Evolutionary conservation across 2,888 invertebrate genomes (phyloP), one percentile per base, ranked within the genome.

Genomic region (Lamellibrachia satsuma): DNA sequence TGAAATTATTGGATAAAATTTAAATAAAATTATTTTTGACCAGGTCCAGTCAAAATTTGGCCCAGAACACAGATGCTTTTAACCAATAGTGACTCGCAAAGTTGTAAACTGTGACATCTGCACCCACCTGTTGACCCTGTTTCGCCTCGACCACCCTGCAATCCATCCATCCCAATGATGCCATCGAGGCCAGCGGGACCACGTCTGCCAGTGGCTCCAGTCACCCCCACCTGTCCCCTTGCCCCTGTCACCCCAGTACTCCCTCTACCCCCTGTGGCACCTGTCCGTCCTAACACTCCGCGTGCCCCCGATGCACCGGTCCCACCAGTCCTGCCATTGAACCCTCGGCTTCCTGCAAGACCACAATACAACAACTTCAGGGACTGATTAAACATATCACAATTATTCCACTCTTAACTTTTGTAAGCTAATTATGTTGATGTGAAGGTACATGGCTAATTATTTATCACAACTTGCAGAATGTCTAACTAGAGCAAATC

Each of bases 161-260:
- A 52, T 55, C 93, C 93, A 7, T 91, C 92, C 15, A 90, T n/a
- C 27, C 94, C 94, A 92, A 92, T 92, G 9, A 22, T 51, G 52
- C 94, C 94, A 57, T 92, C 92, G 7, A 55, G 6, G 27, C 93
- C 93, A 15, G 60, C 92, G 9, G 91, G 90, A 60, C 94, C 94
- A n/a, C 92, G 57, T 9, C 22, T 51, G 55, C 94, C 94, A 90
- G 91, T 91, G 11, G 92, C 52, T 51, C 93, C 93, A 90, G 92
- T 91, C 9, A 57, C 6, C 9, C 93, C 93, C 39, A 91, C n/a
- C 22, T 51, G n/a, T 11, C 93, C 93, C 51, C 90, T 39, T 57
- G 52, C 52, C 27, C 93, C 93, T 51, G 52, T 52, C 8, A 52
- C 55, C 11, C 93, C 93, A 0, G 39, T 75, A 51, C 55, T 22